A percentile compares a stretch with the other conserved stretches of the same genome.
Evolutionary conservation across 2,888 invertebrate genomes (phyloP).

Genomic region (Sicus ferrugineus): DNA sequence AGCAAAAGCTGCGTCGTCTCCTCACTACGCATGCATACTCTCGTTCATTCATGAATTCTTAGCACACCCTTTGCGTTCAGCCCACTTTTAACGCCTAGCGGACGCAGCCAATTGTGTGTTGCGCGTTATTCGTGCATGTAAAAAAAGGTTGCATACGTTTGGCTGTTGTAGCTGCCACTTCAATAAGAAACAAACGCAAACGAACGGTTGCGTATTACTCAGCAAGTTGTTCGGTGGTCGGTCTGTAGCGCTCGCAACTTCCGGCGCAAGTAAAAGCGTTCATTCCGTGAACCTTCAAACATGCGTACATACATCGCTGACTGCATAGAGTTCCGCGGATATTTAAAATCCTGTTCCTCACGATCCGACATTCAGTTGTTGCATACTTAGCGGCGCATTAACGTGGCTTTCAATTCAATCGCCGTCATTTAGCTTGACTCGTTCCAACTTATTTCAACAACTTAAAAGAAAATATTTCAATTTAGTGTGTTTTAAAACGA

Average conservation of each 20-base stretch:
- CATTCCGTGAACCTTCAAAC: neutral
- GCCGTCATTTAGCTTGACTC: neutral
- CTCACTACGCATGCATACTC: conserved; percentile 34
- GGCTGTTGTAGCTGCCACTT: neutral
- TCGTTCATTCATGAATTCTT: conserved; percentile 36
- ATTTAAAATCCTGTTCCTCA: conserved; percentile 53
- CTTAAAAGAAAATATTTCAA: too few relatives aligned
- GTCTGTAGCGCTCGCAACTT: neutral
- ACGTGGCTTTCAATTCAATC: conserved; percentile 29
- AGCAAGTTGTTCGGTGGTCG: conserved; percentile 9
- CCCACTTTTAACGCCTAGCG: neutral
- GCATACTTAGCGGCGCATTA: conserved; percentile 56
- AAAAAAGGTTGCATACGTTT: conserved; percentile 3
- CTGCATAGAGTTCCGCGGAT: conserved; percentile 30
- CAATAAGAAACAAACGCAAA: neutral
- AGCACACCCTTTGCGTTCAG: neutral
- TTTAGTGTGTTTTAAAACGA: too few relatives aligned
- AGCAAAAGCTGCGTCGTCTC: conserved; percentile 1
- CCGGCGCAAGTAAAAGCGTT: conserved; percentile 13
- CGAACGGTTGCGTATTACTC: conserved; percentile 11
- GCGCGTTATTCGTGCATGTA: neutral
- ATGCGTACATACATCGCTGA: neutral
- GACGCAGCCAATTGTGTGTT: neutral
- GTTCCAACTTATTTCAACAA: too few relatives aligned
- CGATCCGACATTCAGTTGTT: conserved; percentile 60